Evolutionary conservation across 2,113 vertebrate genomes (phyloP), one percentile per base, ranked within the genome.

Genomic region (Hippocampus barbouri): DNA sequence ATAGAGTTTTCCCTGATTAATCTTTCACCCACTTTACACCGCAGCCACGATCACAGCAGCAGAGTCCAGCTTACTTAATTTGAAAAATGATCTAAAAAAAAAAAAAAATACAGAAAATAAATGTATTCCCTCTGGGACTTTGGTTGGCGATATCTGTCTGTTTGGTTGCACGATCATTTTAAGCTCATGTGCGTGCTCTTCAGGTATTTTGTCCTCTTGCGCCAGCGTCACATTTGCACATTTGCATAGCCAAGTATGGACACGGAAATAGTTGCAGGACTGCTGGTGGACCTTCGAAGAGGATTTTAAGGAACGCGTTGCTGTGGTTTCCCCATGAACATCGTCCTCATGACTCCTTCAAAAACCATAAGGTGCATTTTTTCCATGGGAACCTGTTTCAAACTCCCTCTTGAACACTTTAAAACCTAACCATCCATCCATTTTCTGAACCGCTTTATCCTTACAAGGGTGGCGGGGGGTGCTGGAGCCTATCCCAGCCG

Each of bases 1-100:
- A 91, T 89, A 87, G 74, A 84, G 83, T 90, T 90, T 87, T 86
- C 71, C 71, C 69, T 91, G 86, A 92, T 92, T 91, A 90, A 93
- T 92, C 81, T 88, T 82, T 83, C 74, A 78, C 80, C 83, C 76
- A 76, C 90, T 90, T 91, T 86, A 85, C 77, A 83, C 61, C 47
- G 59, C 78, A 85, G 83, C 73, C 73, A 72, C 66, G 30, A 62
- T 68, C 71, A 75, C 84, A 60, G 79, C 74, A 61, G 81, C 85
- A 77, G 76, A 66, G 20, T n/a, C 75, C 85, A 84, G 88, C 86
- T 91, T 90, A 88, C 90, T 90, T 90, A 82, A 92, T 90, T 86
- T 91, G 83, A 89, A 82, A 83, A 89, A 91, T 66, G 79, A 89
- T 88, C 73, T 76, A 70, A 88, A 86, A 86, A 78, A 75, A 88